Conservation (phyloP, 2,113 vertebrate genomes). For the Etia nguti region DNA sequence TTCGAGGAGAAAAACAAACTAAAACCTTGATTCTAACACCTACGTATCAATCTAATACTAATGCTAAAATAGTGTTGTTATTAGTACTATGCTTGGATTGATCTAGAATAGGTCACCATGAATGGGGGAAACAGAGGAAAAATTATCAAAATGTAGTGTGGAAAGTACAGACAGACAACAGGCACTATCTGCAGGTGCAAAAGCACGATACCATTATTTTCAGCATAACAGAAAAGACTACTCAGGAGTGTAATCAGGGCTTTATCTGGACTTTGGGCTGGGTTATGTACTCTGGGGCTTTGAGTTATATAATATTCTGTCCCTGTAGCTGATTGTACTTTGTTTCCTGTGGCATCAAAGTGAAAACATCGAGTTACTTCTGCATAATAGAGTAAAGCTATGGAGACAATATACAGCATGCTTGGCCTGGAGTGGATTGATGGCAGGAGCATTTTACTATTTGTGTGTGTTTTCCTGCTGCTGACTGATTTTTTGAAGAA, state of each 20-base stretch:
- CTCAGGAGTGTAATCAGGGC: background rate
- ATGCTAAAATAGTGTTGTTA: too few species aligned
- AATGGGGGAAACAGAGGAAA: too few species aligned
- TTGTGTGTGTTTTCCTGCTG: constrained; percentile 62
- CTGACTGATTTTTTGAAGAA: constrained; percentile 50
- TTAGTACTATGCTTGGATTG: too few species aligned
- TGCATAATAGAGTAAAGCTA: background rate
- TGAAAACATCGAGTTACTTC: background rate
- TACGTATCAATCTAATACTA: too few species aligned
- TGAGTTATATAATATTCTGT: background rate
- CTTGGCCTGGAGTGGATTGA: constrained; percentile 35
- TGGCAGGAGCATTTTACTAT: constrained; percentile 50
- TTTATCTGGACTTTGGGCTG: background rate
- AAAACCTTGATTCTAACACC: background rate
- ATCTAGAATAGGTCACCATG: too few species aligned
- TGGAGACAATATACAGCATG: background rate
- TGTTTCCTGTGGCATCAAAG: background rate
- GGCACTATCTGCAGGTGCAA: too few species aligned
- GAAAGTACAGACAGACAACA: too few species aligned
- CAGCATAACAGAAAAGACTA: too few species aligned
- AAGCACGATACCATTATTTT: too few species aligned
- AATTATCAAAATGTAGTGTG: too few species aligned
- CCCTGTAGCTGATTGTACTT: background rate
- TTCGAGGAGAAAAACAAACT: background rate
- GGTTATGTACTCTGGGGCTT: background rate